Evolutionary conservation across 1,140 invertebrate species (phyloP).

Genomic region (Penaeus vannamei): DNA sequence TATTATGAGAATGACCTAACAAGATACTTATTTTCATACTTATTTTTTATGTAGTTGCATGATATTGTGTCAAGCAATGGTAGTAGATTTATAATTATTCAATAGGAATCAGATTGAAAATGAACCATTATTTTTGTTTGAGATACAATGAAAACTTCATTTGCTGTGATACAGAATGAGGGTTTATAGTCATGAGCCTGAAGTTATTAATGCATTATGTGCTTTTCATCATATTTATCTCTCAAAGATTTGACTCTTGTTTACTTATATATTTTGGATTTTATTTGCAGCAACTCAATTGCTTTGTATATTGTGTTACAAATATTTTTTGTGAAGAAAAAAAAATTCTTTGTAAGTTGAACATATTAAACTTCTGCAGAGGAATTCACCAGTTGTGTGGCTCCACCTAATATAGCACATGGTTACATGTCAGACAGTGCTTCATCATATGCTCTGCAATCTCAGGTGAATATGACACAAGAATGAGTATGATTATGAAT

Average conservation of each 20-base stretch:
- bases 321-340: not conserved
- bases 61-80: not conserved
- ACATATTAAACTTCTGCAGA: slow-evolving; percentile 38
- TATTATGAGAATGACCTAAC: not conserved
- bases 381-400: slow-evolving; percentile 67
- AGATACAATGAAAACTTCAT: too few species aligned
- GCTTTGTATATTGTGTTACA: too few species aligned
- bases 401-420: slow-evolving; percentile 66
- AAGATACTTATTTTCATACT: not conserved
- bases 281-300: not conserved
- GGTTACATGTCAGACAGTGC: slow-evolving; percentile 63
- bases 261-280: not conserved
- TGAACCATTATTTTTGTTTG: too few species aligned
- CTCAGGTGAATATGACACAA: slow-evolving; percentile 18
- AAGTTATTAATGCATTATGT: too few species aligned
- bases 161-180: too few species aligned
- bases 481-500: too few species aligned
- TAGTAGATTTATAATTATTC: too few species aligned
- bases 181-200: too few species aligned
- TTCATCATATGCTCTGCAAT: slow-evolving; percentile 47
- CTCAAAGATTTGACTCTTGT: not conserved
- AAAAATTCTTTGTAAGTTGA: too few species aligned
- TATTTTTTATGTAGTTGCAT: not conserved
- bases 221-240: too few species aligned
- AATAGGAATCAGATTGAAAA: too few species aligned